Conservation (phyloP, 35 echinoderm and acorn worm genomes). For the Apostichopus japonicus region DNA sequence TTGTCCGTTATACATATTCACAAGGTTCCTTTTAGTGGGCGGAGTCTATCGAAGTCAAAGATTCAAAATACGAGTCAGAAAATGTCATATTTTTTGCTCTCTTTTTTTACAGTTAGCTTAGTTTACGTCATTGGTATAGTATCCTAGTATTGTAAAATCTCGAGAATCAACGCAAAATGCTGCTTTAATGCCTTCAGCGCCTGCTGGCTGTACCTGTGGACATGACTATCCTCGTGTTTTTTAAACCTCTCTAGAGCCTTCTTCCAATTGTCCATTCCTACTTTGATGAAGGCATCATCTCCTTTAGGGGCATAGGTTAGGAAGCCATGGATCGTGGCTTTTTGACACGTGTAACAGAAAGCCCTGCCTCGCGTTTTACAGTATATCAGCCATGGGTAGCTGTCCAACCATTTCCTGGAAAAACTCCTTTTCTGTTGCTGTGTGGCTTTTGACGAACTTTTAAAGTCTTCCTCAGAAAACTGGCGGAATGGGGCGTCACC, state of each 20-base stretch:
- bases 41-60: too few relatives aligned
- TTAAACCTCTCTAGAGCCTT: constrained; percentile 13
- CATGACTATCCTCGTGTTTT: constrained; percentile 48
- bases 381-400: constrained; percentile 41
- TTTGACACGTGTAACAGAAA: constrained; percentile 46
- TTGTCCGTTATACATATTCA: too few relatives aligned
- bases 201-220: constrained; percentile 22
- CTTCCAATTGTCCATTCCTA: constrained; percentile 37
- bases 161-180: too few relatives aligned
- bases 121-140: too few relatives aligned
- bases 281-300: constrained; percentile 37
- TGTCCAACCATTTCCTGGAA: constrained; percentile 35
- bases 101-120: too few relatives aligned
- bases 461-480: constrained; percentile 40
- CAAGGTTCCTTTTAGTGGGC: too few relatives aligned
- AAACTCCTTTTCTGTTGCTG: constrained; percentile 39
- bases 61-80: too few relatives aligned
- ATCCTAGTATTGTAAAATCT: too few relatives aligned
- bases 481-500: constrained; percentile 29
- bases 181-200: constrained; percentile 12
- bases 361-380: constrained; percentile 18
- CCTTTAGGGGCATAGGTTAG: constrained; percentile 14
- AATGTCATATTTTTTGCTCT: too few relatives aligned
- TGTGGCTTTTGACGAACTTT: background rate
- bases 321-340: background rate